Conservation (phyloP, 30 jellyfish, hydroid and myxozoan species). For the Haliclystus octoradiatus region DNA sequence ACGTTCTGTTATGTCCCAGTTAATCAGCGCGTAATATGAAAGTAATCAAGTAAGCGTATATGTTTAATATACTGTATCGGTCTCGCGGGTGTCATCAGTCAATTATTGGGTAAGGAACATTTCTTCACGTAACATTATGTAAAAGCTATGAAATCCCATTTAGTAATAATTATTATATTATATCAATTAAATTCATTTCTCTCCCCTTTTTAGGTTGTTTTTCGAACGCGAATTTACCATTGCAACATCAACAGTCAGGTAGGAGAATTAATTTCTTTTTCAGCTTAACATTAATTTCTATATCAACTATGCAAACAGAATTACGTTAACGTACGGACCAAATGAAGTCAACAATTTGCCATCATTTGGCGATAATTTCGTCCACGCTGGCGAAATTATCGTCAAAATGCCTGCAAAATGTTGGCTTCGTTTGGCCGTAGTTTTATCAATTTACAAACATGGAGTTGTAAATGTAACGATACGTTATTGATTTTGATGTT, state of each 20-base stretch:
- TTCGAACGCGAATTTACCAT: conserved; percentile 87
- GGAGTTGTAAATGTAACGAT: no score
- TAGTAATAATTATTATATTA: no score
- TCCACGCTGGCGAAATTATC: neutral
- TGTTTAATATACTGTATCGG: no score
- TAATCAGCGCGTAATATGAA: neutral
- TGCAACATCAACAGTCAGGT: conserved; percentile 94
- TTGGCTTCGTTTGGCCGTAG: no score
- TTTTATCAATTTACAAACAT: neutral
- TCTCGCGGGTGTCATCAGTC: no score
- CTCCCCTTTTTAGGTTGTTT: conserved; percentile 42
- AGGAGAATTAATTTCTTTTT: neutral
- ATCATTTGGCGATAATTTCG: neutral
- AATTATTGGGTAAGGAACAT: no score
- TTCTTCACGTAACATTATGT: no score
- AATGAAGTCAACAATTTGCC: neutral
- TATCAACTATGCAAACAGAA: neutral
- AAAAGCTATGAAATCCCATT: no score
- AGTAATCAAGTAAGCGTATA: neutral
- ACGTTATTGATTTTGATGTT: neutral
- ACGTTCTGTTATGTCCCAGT: neutral
- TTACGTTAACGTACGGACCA: neutral
- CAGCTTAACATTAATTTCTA: neutral
- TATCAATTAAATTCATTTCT: no score
- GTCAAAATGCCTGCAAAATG: no score